These are phyloP conservation scores for Caenorhabditis sp. DNA, from an alignment of 2,888 invertebrate species.

Conservation along the genomic window DNA sequence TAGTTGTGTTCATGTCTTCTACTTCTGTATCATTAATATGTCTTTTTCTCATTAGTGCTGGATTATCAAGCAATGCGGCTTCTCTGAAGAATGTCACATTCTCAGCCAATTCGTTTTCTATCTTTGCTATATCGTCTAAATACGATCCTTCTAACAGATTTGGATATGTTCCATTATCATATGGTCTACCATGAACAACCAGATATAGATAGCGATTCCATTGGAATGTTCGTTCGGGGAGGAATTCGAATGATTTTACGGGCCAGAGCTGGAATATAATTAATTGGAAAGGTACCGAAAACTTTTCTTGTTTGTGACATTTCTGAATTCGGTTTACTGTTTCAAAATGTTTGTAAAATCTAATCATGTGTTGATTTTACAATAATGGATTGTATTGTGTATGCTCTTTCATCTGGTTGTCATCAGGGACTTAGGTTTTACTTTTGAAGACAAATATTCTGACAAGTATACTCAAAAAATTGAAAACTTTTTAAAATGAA, in stretches of 20 bases:
- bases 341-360: no score
- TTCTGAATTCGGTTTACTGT: no score
- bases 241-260: slow-evolving; percentile 65
- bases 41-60: slow-evolving; percentile 35
- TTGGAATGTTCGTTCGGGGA: slow-evolving; percentile 70
- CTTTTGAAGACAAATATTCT: no score
- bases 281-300: no score
- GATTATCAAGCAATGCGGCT: slow-evolving; percentile 28
- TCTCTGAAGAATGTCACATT: slow-evolving; percentile 74
- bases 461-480: no score
- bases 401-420: no score
- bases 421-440: no score
- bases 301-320: no score
- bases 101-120: slow-evolving; percentile 63
- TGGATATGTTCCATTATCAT: slow-evolving; percentile 60
- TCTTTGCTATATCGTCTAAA: slow-evolving; percentile 61
- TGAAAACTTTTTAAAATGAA: no score
- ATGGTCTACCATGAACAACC: slow-evolving; percentile 66
- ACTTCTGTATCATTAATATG: slow-evolving; percentile 26
- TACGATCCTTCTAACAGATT: slow-evolving; percentile 66
- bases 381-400: no score
- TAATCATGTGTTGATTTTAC: no score
- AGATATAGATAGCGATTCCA: slow-evolving; percentile 69
- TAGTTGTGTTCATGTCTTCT: slow-evolving; percentile 22
- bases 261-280: slow-evolving; percentile 67